Conservation (phyloP, 2,113 vertebrate species). For the Desmodus rotundus region DNA sequence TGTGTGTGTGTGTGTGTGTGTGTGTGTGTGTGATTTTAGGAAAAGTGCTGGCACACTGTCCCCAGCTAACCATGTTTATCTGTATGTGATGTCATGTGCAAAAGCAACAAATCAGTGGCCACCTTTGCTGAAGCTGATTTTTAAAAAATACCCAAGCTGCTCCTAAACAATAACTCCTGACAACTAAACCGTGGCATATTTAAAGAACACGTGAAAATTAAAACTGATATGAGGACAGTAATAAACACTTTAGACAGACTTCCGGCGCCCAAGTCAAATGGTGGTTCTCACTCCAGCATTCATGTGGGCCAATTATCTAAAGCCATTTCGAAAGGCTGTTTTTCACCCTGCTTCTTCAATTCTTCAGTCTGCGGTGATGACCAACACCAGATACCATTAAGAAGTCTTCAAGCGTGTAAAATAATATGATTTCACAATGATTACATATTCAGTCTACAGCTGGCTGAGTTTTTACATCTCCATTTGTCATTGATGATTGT, state of each 20-base stretch:
- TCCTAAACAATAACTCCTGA: constrained; percentile 59
- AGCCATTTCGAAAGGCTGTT: constrained; percentile 75
- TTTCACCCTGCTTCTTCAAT: constrained; percentile 81
- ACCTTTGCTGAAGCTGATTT: constrained; percentile 45
- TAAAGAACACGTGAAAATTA: constrained; percentile 71
- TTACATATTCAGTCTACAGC: constrained; percentile 99
- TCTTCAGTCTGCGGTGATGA: constrained; percentile 87
- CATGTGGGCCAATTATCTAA: constrained; percentile 73
- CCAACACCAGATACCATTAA: constrained; percentile 97
- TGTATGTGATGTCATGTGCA: constrained; percentile 21
- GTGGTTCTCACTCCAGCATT: constrained; percentile 60
- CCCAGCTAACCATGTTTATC: constrained; percentile 23
- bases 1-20: background rate
- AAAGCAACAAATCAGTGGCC: constrained; percentile 58
- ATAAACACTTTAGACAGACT: constrained; percentile 67
- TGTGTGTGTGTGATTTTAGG: background rate
- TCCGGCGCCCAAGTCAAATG: constrained; percentile 68
- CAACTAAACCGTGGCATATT: constrained; percentile 57
- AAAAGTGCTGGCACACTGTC: background rate
- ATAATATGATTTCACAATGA: constrained; percentile 99
- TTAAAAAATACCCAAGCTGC: background rate
- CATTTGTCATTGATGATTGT: constrained; percentile 99
- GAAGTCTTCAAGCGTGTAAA: constrained; percentile 99
- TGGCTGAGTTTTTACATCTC: constrained; percentile 99
- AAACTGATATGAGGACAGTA: constrained; percentile 62